Evolutionary conservation across 1,140 invertebrate species (phyloP), one percentile per base, ranked within the genome.

Genomic region (Nomia melanderi): DNA sequence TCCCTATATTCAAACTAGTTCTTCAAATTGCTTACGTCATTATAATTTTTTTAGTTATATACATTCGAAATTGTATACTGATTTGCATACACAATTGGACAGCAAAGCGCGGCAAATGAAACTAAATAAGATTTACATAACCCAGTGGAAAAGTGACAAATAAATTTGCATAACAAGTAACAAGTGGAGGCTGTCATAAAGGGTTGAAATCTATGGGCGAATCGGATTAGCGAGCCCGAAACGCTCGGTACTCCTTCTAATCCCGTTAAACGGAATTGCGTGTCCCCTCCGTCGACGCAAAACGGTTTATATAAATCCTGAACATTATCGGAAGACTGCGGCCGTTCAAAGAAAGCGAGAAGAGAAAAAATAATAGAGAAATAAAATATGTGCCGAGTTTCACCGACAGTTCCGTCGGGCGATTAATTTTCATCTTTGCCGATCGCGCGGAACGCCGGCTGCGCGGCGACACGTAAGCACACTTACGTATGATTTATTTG

Each of bases 401-500:
- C 54, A 56, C 23, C 54, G 27, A 31, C 54, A 57, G 54, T 3
- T 31, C 54, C 20, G 54, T 29, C 14, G 27, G 27, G 27, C 54
- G 54, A 64, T 75, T 75, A 57, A 67, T 75, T 47, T 69, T 29
- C 53, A 29, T 25, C 39, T 75, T 75, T 25, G 23, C 31, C 39
- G 63, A 44, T 36, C 39, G 39, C 31, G 29, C 14, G 29, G 39
- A 41, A 33, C 27, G 53, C 39, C 69, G 69, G 57, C 27, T 71
- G 69, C 57, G 57, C 54, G 54, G 27, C 53, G 31, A 29, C 72
- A 53, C 39, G 72, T 56, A 59, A 36, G 53, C 29, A 65, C 62
- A 75, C 73, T 75, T 75, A 69, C 73, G 73, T 41, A 66, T 69
- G 73, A 75, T 75, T 75, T 75, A 75, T 75, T 75, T 69, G 73